A percentile compares a stretch with the other conserved stretches of the same genome.
Conservation (phyloP, 2,113 vertebrate species). For the Urocynchramus pylzowi region DNA sequence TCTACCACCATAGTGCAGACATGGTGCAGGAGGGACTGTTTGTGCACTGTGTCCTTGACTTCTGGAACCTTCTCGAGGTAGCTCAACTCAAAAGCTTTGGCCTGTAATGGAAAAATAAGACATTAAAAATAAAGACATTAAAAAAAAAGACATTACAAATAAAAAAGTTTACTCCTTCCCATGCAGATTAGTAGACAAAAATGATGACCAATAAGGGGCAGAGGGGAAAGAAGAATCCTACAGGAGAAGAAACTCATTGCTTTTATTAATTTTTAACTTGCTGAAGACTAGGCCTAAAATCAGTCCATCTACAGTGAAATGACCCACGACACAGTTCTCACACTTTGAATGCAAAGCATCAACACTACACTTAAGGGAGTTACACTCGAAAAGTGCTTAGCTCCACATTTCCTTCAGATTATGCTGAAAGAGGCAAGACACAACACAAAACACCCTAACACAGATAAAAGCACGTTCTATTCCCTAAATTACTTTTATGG, state of each 20-base stretch:
- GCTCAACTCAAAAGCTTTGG: slow-evolving; percentile 96
- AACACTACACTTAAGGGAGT: not conserved
- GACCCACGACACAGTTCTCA: not conserved
- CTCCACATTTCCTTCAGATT: not conserved
- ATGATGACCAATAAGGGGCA: not conserved
- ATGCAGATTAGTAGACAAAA: not conserved
- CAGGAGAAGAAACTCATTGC: not conserved
- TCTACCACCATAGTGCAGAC: slow-evolving; percentile 93
- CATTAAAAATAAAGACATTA: not conserved
- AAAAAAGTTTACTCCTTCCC: not conserved
- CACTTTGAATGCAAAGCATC: not conserved
- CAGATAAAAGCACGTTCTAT: not conserved
- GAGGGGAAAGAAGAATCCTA: not conserved
- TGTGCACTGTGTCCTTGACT: slow-evolving; percentile 97
- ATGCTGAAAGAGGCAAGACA: not conserved
- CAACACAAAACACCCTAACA: not conserved
- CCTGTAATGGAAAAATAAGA: slow-evolving; percentile 64
- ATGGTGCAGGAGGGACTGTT: slow-evolving; percentile 95
- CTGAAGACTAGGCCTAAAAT: not conserved
- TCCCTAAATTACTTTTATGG: not conserved
- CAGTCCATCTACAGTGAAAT: not conserved
- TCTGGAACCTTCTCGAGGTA: slow-evolving; percentile 99
- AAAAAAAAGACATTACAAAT: not conserved
- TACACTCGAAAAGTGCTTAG: not conserved
- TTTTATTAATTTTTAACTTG: not conserved